Percentiles rank a stretch among this genome's conserved stretches.
Evolutionary conservation across 2,113 vertebrate species (phyloP).

Genomic region (Crotalus helleri): DNA sequence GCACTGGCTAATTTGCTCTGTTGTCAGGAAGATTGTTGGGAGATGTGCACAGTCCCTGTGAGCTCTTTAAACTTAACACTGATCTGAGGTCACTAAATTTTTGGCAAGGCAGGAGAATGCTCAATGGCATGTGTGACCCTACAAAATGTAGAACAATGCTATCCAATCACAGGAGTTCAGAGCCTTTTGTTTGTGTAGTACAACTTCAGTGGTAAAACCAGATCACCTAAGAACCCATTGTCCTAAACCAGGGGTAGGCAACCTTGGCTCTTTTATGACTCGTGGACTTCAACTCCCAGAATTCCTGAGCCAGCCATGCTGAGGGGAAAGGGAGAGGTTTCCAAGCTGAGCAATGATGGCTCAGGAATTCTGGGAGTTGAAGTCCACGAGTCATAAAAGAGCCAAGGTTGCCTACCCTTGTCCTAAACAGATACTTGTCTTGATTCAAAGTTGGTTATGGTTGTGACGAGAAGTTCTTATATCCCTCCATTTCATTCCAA

Average conservation of each 20-base stretch:
- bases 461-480: neutral
- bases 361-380: too few relatives aligned
- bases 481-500: neutral
- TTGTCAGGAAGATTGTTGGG: neutral
- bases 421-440: neutral
- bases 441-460: neutral
- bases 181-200: neutral
- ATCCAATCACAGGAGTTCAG: neutral
- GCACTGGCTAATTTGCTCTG: neutral
- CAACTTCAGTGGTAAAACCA: neutral
- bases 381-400: too few relatives aligned
- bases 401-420: neutral
- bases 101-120: neutral
- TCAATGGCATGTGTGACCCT: neutral
- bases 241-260: too few relatives aligned
- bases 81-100: neutral
- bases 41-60: neutral
- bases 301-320: too few relatives aligned
- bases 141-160: neutral
- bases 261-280: too few relatives aligned
- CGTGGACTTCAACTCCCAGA: too few relatives aligned
- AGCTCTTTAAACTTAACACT: neutral
- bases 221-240: neutral
- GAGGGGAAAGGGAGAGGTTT: too few relatives aligned
- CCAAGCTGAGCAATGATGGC: too few relatives aligned